Evolutionary conservation across 2,113 vertebrate genomes (phyloP).

Genomic region (Xerus inauris): DNA sequence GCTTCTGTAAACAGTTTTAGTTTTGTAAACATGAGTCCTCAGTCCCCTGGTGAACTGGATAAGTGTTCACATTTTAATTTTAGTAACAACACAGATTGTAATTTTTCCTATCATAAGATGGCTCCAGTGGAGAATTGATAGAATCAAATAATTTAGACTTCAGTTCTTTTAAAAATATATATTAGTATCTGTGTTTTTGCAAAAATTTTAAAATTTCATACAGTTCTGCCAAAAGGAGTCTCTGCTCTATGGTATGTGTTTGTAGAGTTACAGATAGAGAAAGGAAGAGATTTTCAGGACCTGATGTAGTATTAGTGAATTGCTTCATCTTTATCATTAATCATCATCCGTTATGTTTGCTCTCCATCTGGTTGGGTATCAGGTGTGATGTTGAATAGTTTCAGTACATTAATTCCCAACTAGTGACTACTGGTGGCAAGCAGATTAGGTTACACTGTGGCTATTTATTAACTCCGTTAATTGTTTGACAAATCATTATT

Average conservation of each 20-base stretch:
- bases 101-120: background rate
- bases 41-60: background rate
- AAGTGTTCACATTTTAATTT: conserved; percentile 52
- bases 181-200: background rate
- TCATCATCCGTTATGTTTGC: conserved; percentile 55
- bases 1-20: background rate
- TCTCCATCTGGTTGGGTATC: conserved; percentile 70
- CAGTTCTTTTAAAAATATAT: background rate
- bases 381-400: conserved; percentile 72
- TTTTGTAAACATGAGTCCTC: conserved; percentile 29
- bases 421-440: conserved; percentile 62
- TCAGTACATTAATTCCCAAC: conserved; percentile 78
- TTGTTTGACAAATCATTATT: conserved; percentile 85
- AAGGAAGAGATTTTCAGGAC: background rate
- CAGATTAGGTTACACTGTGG: conserved; percentile 73
- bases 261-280: background rate
- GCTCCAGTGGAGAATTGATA: background rate
- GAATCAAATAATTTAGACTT: conserved; percentile 8
- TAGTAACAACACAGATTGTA: background rate
- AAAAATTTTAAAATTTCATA: background rate
- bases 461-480: conserved; percentile 86
- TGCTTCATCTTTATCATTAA: conserved; percentile 58
- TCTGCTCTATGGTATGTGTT: accelerated
- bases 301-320: background rate
- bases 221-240: background rate